Conservation (phyloP, 2,888 invertebrate species). For the Phyllotreta cruciferae region DNA sequence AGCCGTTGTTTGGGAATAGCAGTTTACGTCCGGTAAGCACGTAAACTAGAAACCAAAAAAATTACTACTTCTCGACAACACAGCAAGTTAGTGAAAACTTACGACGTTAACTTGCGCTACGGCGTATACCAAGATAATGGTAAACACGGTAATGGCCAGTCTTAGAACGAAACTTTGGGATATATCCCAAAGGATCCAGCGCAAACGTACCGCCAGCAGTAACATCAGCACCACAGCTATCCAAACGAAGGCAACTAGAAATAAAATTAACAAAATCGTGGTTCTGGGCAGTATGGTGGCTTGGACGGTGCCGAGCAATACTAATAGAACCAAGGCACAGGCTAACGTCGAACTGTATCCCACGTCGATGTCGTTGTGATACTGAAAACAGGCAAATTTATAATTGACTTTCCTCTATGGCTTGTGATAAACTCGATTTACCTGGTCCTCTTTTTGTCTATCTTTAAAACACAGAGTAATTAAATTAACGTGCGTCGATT, state of each 20-base stretch:
- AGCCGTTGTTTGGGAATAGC: conserved; percentile 62
- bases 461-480: conserved; percentile 87
- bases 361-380: conserved; percentile 84
- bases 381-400: conserved; percentile 63
- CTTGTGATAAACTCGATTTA: conserved; percentile 51
- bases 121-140: conserved; percentile 84
- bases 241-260: conserved; percentile 90
- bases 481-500: conserved; percentile 86
- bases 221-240: conserved; percentile 86
- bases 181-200: conserved; percentile 87
- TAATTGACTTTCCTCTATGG: too few species aligned
- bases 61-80: neutral
- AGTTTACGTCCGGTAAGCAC: conserved; percentile 64
- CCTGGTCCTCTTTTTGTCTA: conserved; percentile 81
- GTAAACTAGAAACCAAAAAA: conserved; percentile 65
- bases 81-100: conserved; percentile 59
- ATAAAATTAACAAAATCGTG: conserved; percentile 80
- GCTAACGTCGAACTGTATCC: conserved; percentile 85
- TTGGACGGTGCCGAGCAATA: conserved; percentile 79
- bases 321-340: conserved; percentile 77
- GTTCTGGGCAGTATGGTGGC: conserved; percentile 84
- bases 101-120: conserved; percentile 94
- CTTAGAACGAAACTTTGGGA: conserved; percentile 83
- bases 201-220: conserved; percentile 80
- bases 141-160: conserved; percentile 86